Conservation (phyloP, 2,888 invertebrate genomes). For the Tridacna gigas region DNA sequence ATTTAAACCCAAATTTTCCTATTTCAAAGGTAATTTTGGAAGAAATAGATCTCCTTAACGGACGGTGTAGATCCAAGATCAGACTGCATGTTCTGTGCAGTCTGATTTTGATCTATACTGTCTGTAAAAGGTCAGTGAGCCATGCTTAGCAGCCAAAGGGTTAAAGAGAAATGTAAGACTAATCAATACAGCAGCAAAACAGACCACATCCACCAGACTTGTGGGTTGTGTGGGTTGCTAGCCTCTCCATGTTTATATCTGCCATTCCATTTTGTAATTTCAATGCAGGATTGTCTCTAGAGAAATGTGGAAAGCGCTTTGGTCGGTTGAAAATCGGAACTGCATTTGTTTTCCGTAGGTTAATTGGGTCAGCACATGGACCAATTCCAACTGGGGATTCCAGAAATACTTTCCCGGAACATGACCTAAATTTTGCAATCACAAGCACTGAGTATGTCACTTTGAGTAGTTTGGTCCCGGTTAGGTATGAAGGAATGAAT, state of each 20-base stretch:
- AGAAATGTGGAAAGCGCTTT: conserved; percentile 78
- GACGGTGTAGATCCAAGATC: too few relatives aligned
- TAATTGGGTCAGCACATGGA: conserved; percentile 71
- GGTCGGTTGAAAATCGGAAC: conserved; percentile 78
- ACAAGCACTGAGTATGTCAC: conserved; percentile 74
- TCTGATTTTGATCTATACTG: too few relatives aligned
- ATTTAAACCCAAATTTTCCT: too few relatives aligned
- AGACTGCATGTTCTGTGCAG: too few relatives aligned
- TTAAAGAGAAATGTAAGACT: not conserved
- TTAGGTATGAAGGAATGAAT: conserved; percentile 75
- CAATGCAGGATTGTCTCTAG: conserved; percentile 42
- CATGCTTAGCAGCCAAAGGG: too few relatives aligned
- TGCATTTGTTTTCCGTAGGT: conserved; percentile 64
- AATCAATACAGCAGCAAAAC: conserved; percentile 9
- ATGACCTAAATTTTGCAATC: conserved; percentile 71
- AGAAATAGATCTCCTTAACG: too few relatives aligned
- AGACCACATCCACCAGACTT: conserved; percentile 1
- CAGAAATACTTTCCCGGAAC: conserved; percentile 74
- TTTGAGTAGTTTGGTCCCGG: conserved; percentile 70
- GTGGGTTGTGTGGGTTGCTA: not conserved
- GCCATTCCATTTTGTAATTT: conserved; percentile 56
- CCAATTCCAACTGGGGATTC: conserved; percentile 77
- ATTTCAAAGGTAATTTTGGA: too few relatives aligned
- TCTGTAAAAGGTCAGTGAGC: too few relatives aligned
- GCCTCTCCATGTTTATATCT: not conserved